Evolutionary conservation across 2,113 vertebrate genomes (phyloP).

Genomic region (Rattus rattus): DNA sequence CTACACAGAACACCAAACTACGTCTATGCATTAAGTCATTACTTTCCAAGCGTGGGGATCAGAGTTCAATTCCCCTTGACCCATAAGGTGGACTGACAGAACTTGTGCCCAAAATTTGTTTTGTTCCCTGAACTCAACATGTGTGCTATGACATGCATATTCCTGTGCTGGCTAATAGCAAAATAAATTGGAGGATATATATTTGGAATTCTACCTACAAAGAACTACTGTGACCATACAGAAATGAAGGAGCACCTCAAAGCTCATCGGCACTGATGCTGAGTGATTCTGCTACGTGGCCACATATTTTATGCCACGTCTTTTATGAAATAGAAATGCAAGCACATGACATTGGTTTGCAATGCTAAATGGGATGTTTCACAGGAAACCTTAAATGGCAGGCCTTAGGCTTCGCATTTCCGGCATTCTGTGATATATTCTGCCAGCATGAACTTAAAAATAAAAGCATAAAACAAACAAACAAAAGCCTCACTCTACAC

Average conservation of each 20-base stretch:
- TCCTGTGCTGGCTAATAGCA: neutral
- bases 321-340: conserved; percentile 71
- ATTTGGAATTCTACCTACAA: neutral
- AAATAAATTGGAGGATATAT: neutral
- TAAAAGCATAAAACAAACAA: neutral
- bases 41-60: neutral
- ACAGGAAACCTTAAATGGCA: conserved; percentile 72
- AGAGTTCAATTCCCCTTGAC: neutral
- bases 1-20: neutral
- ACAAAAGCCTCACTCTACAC: neutral
- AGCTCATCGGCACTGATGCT: conserved; percentile 10
- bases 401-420: conserved; percentile 8
- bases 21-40: no score
- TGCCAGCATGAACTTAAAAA: conserved; percentile 38
- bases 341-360: conserved; percentile 52
- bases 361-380: conserved; percentile 64
- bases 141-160: neutral
- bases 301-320: no score
- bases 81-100: no score
- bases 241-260: neutral
- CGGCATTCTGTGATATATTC: neutral
- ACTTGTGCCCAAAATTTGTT: neutral
- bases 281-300: conserved; percentile 57
- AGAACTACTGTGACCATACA: neutral
- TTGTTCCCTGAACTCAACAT: neutral